Evolutionary conservation across 2,113 vertebrate species (phyloP).

Genomic region (Podarcis muralis): DNA sequence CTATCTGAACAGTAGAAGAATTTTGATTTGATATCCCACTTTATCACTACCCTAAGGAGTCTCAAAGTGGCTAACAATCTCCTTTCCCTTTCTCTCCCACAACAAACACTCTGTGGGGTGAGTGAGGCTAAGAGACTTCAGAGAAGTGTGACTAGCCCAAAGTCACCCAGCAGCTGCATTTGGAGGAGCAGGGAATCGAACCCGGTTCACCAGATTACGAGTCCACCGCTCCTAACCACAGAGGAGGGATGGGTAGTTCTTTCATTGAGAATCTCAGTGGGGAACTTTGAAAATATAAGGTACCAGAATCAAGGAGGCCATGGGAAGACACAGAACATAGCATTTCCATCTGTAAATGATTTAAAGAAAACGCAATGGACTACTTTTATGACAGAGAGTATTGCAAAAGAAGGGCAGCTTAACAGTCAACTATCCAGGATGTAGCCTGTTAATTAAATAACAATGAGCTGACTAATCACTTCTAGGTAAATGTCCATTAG

Average conservation of each 20-base stretch:
- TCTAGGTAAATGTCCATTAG: neutral
- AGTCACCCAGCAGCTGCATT: too few relatives aligned
- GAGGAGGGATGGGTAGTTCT: neutral
- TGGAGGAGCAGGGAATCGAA: too few relatives aligned
- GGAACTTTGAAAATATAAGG: neutral
- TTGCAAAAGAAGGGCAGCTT: neutral
- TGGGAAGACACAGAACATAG: neutral
- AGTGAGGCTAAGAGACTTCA: too few relatives aligned
- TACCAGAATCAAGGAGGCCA: neutral
- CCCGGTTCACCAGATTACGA: too few relatives aligned
- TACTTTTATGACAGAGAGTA: neutral
- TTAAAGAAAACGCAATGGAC: neutral
- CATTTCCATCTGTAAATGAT: neutral
- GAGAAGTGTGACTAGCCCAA: too few relatives aligned
- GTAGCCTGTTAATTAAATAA: neutral
- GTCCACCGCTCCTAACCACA: too few relatives aligned
- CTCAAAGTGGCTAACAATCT: too few relatives aligned
- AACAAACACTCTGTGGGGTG: too few relatives aligned
- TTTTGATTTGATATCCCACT: too few relatives aligned
- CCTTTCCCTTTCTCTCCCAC: too few relatives aligned
- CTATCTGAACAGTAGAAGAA: neutral
- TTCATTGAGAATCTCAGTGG: neutral
- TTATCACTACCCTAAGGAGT: too few relatives aligned
- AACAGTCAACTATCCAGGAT: neutral
- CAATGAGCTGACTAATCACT: neutral